phyloP scores from a whole-genome alignment of 2,888 invertebrate genomes.

The Phortica okadai region DNA sequence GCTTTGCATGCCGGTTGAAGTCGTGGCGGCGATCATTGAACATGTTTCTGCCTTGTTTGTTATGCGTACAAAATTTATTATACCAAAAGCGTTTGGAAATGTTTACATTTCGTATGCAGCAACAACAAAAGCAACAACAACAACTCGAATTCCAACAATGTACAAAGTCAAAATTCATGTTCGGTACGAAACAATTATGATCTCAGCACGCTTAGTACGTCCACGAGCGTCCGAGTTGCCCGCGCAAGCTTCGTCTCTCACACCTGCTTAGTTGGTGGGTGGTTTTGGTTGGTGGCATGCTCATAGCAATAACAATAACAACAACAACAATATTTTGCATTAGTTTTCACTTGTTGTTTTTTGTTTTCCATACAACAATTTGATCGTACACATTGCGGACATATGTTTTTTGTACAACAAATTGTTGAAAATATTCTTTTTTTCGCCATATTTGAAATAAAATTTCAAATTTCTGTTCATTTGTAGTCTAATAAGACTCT shows the following conservation, averaged over 20 bases:
- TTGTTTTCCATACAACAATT: not conserved
- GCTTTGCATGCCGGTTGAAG: not conserved
- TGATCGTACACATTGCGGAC: slow-evolving; percentile 63
- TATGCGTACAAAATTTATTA: not conserved
- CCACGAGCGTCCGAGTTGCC: not conserved
- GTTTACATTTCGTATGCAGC: slow-evolving; percentile 64
- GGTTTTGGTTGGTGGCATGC: slow-evolving; percentile 36
- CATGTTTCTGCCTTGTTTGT: slow-evolving; percentile 19
- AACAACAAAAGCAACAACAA: slow-evolving; percentile 47
- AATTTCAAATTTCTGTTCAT: slow-evolving; percentile 23
- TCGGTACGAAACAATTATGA: slow-evolving; percentile 40
- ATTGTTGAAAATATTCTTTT: slow-evolving; percentile 19
- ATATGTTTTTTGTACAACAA: slow-evolving; percentile 55
- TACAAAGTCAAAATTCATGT: slow-evolving; percentile 63
- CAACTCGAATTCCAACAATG: slow-evolving; percentile 39
- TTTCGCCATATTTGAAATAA: slow-evolving; percentile 37
- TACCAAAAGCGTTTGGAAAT: slow-evolving; percentile 56
- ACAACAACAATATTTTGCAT: not conserved
- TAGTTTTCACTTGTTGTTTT: not conserved
- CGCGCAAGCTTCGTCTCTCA: not conserved
- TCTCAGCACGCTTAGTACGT: not conserved
- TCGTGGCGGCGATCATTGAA: slow-evolving; percentile 33
- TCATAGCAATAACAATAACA: slow-evolving; percentile 9
- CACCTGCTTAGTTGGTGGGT: not conserved
- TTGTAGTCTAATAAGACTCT: not conserved